These are phyloP conservation scores for Bungarus multicinctus DNA, from an alignment of 2,113 vertebrate genomes.

Conservation along the genomic window DNA sequence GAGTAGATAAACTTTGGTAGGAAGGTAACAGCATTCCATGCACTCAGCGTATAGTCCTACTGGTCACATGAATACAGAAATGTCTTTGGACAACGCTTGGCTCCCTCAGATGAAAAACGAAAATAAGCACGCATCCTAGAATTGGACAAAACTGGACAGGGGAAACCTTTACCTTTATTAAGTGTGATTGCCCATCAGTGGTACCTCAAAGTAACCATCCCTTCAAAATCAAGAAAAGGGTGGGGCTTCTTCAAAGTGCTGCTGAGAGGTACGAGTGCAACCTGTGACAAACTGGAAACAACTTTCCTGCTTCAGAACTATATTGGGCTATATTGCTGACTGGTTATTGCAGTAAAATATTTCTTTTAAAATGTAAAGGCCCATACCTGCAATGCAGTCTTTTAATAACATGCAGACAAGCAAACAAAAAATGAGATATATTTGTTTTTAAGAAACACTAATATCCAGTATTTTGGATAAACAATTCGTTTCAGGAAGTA, in stretches of 20 bases:
- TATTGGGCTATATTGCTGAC: neutral
- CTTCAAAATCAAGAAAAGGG: neutral
- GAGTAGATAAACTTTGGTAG: neutral
- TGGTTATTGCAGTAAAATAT: neutral
- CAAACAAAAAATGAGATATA: neutral
- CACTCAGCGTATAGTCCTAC: neutral
- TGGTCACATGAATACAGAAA: neutral
- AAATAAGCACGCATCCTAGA: neutral
- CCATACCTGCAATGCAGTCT: neutral
- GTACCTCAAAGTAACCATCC: neutral
- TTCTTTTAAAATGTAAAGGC: neutral
- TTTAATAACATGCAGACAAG: neutral
- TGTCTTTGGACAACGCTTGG: neutral
- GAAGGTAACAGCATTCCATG: neutral
- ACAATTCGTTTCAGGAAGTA: neutral
- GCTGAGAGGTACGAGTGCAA: neutral
- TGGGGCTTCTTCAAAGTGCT: neutral
- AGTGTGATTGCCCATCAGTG: neutral
- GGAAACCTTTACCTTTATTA: neutral
- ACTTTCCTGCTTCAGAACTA: neutral
- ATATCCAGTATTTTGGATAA: neutral
- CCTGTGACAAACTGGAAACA: neutral
- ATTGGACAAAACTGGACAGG: neutral
- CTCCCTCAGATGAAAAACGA: neutral
- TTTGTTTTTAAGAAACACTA: neutral